phyloP scores from a whole-genome alignment of 2,888 invertebrate genomes.

The Rotaria magnacalcarata region DNA sequence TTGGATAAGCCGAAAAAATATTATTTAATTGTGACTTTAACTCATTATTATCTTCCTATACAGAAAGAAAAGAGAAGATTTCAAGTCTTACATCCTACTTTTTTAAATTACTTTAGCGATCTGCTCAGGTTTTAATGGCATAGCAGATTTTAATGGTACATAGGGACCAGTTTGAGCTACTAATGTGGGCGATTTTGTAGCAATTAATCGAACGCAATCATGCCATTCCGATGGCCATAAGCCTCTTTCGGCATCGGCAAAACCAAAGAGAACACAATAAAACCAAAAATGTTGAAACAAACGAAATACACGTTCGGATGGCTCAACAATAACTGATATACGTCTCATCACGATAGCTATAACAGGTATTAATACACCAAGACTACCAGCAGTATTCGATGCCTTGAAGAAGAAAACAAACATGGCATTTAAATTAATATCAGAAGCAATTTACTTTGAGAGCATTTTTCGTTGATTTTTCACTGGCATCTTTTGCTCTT shows the following conservation, averaged over 20 bases:
- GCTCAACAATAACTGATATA: constrained; percentile 63
- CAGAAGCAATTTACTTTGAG: constrained; percentile 55
- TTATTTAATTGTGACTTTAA: constrained; percentile 80
- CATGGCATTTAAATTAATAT: not conserved
- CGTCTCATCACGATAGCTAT: constrained; percentile 81
- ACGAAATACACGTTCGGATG: constrained; percentile 74
- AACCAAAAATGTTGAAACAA: constrained; percentile 98
- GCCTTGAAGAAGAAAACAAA: constrained; percentile 64
- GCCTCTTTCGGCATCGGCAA: constrained; percentile 69
- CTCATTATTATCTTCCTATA: constrained; percentile 78
- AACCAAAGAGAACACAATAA: constrained; percentile 97
- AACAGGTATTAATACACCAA: constrained; percentile 94
- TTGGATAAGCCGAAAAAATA: constrained; percentile 74
- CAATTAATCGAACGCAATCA: constrained; percentile 91
- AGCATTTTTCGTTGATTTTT: constrained; percentile 72
- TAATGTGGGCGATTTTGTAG: constrained; percentile 88
- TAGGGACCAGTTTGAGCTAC: constrained; percentile 69
- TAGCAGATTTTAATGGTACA: constrained; percentile 41
- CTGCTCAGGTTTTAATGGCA: constrained; percentile 17
- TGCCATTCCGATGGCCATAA: constrained; percentile 99
- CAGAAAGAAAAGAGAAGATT: constrained; percentile 13
- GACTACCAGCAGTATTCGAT: constrained; percentile 88
- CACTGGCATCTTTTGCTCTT: constrained; percentile 89
- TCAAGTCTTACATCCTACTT: not conserved
- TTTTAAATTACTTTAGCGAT: not conserved